Evolutionary conservation across 2,888 invertebrate genomes (phyloP).

Genomic region (Minunthozetes semirufus): DNA sequence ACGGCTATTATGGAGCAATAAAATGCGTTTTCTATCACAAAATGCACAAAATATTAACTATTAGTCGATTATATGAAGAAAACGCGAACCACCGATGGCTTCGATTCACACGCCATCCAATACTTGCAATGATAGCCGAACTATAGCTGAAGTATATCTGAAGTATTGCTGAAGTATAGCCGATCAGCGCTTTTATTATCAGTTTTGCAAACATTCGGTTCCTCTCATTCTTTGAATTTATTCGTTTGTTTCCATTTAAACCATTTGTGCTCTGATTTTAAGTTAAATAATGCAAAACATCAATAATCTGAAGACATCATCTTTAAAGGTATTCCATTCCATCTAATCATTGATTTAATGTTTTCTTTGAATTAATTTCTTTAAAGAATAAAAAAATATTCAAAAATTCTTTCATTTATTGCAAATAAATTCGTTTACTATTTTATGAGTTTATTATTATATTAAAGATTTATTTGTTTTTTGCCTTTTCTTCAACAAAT

Average conservation of each 20-base stretch:
- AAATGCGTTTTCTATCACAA: conserved; percentile 21
- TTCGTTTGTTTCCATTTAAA: too few relatives aligned
- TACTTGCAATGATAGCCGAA: conserved; percentile 16
- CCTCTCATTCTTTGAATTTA: too few relatives aligned
- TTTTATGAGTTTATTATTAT: too few relatives aligned
- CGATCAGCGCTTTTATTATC: background rate
- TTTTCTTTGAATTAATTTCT: too few relatives aligned
- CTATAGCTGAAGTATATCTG: background rate
- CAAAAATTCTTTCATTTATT: too few relatives aligned
- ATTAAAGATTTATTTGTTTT: too few relatives aligned
- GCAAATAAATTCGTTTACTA: too few relatives aligned
- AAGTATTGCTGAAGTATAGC: background rate
- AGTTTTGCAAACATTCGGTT: too few relatives aligned
- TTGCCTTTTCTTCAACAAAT: too few relatives aligned
- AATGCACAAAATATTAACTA: conserved; percentile 25
- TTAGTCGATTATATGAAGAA: background rate
- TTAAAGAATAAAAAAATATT: too few relatives aligned
- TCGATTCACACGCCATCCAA: conserved; percentile 20
- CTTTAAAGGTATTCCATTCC: background rate
- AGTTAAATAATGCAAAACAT: background rate
- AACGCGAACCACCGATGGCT: conserved; percentile 22
- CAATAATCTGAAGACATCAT: background rate
- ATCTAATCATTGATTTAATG: background rate
- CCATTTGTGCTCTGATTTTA: too few relatives aligned
- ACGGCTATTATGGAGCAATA: conserved; percentile 30